These are phyloP conservation scores for Ceyx cyanopectus DNA, from an alignment of 2,113 vertebrate species.

Conservation along the genomic window DNA sequence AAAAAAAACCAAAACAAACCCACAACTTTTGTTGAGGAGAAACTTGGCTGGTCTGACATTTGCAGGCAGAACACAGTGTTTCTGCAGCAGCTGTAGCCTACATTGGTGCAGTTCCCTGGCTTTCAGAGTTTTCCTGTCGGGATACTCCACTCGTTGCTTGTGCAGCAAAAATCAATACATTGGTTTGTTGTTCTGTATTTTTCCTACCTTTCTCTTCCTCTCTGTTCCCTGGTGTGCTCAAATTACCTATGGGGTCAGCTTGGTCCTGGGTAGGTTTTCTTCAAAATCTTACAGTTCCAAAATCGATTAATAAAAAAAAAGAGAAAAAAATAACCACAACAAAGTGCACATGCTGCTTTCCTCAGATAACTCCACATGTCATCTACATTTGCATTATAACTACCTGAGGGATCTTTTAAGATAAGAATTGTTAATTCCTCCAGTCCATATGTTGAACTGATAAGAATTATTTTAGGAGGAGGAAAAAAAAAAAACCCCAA, in stretches of 20 bases:
- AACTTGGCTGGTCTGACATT: neutral
- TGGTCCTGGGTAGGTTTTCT: neutral
- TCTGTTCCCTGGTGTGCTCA: neutral
- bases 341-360: constrained; percentile 49
- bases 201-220: neutral
- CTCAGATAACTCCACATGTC: too few relatives aligned
- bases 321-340: too few relatives aligned
- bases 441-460: constrained; percentile 49
- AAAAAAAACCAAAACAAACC: neutral
- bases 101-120: neutral
- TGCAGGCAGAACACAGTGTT: neutral
- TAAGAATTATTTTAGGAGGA: constrained; percentile 44
- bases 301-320: neutral
- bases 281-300: neutral
- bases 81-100: neutral
- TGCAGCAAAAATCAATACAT: neutral
- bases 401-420: constrained; percentile 64
- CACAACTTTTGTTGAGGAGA: neutral
- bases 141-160: neutral
- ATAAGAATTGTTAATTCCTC: constrained; percentile 56
- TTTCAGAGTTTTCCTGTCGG: neutral
- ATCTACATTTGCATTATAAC: too few relatives aligned
- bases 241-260: neutral
- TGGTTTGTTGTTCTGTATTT: too few relatives aligned
- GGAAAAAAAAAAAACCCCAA: neutral